Evolutionary conservation across 2,113 vertebrate genomes (phyloP), one percentile per base, ranked within the genome.

Genomic region (Laticauda laticaudata): DNA sequence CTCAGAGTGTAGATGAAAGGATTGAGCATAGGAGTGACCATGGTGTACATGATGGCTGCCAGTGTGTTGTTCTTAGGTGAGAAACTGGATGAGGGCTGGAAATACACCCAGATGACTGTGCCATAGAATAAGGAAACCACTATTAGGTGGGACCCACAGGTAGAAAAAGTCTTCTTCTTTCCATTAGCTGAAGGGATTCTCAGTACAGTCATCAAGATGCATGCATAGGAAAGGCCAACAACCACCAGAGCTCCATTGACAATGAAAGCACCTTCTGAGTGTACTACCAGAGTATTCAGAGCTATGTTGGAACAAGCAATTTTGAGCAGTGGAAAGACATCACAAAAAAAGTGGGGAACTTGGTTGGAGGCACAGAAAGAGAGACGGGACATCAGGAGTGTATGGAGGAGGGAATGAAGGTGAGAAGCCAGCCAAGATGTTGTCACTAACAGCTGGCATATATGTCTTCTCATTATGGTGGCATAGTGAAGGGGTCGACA

Each of bases 71-170:
- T 96, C 75, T 95, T 92, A 43, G 94, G 95, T 21, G 94, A 97
- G 88, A 96, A 97, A 93, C 94, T 95, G 87, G 96, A 95, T 15
- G 96, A 61, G 12, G 97, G 96, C 85, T 96, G 94, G n/a, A 97
- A 97, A 0, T 97, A 97, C 1, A 96, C 95, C 61, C 96, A 96
- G 64, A 94, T 95, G 39, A 93, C 0, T 2, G 95, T 96, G 2
- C 95, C 95, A 43, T 96, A 97, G 92, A 95, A 96, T 18, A 90
- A 39, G 14, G 45, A 48, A 18, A 87, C 48, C 45, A 90, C 23
- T 1, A 57, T 39, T 23, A 93, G 69, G 69, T 75, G n/a, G 69
- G n/a, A 75, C n/a, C 69, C 69, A 75, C 69, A 75, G n/a, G 69
- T 75, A 51, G 75, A 90, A 56, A 90, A 87, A 21, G 92, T 48